Evolutionary conservation across 2,888 invertebrate species (phyloP), one percentile per base, ranked within the genome.

Genomic region (Erebia epiphron): DNA sequence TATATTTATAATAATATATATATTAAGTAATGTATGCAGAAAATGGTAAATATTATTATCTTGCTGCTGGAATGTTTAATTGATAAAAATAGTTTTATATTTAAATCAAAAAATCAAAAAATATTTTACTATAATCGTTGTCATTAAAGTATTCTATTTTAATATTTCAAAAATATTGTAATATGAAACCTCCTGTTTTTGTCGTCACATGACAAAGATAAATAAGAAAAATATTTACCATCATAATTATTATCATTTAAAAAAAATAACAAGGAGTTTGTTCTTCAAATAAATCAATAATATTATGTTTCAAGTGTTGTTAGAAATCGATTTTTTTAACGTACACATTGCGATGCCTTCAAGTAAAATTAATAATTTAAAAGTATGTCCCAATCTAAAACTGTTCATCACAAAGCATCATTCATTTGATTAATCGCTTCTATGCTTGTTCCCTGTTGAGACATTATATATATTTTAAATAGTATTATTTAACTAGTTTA

Each of bases 51-150:
- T n/a, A 60, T n/a, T 41, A 16, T 61, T 41, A 16, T 61, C 43
- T 43, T 18, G 60, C 10, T 61, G 43, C 60, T 61, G 61, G 61
- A 61, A 61, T 61, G 61, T 46, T 7, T 18, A 21, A 46, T 61
- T 35, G 13, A 41, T 61, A n/a, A 10, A 26, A 61, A 46, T 46
- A 13, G 5, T 35, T 57, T 14, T 4, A 9, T 57, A 57, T 57
- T n/a, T 4, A 60, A 8, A n/a, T 16, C n/a, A n/a, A n/a, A 43
- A 3, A 60, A 5, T 50, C 50, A 46, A 62, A 49, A 62, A 21
- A 21, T 62, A 14, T 62, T 7, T 21, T 9, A 18, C 14, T 46
- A 18, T 43, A 41, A 43, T 60, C 16, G 9, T 60, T 60, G 41
- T 60, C n/a, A 41, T 18, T 56, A 5, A 13, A 21, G 21, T 9